Percentiles rank a stretch among this genome's conserved stretches.
These are phyloP conservation scores for Rhabdomys dilectus DNA, from an alignment of 2,113 vertebrate species.

Conservation along the genomic window DNA sequence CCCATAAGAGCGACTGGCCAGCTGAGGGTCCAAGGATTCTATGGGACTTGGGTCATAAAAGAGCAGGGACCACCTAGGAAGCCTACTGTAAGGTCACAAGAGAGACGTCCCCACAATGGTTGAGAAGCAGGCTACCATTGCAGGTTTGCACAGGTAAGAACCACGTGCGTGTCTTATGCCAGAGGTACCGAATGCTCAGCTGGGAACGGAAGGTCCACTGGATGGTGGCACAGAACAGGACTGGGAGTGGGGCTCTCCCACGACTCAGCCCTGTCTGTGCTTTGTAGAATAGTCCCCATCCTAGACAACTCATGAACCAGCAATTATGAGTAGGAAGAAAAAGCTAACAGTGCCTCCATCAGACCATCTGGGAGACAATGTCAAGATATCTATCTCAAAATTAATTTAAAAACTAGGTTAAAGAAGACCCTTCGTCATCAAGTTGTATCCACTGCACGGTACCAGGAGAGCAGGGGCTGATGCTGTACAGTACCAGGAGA, in stretches of 20 bases:
- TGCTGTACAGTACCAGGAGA: not conserved
- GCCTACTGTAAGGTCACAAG: not conserved
- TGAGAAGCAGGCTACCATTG: too few species aligned
- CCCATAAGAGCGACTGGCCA: not conserved
- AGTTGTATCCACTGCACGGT: not conserved
- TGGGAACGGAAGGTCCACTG: not conserved
- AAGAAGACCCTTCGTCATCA: not conserved
- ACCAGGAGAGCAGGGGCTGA: not conserved
- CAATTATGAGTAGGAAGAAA: not conserved
- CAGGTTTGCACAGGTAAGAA: not conserved
- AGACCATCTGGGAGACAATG: not conserved
- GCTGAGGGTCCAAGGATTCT: not conserved
- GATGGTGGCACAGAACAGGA: not conserved
- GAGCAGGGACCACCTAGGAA: not conserved
- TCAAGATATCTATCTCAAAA: not conserved
- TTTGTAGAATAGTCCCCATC: not conserved
- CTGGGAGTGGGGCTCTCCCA: not conserved
- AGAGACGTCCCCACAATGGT: not conserved
- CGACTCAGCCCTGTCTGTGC: not conserved
- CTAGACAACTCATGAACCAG: not conserved
- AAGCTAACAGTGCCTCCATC: not conserved
- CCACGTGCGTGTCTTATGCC: accelerated
- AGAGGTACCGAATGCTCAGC: not conserved
- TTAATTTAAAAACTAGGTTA: not conserved
- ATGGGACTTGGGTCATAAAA: too few species aligned